Base-by-base conservation (phyloP, 2,113 vertebrate species). In the Tonatia bakeri region DNA sequence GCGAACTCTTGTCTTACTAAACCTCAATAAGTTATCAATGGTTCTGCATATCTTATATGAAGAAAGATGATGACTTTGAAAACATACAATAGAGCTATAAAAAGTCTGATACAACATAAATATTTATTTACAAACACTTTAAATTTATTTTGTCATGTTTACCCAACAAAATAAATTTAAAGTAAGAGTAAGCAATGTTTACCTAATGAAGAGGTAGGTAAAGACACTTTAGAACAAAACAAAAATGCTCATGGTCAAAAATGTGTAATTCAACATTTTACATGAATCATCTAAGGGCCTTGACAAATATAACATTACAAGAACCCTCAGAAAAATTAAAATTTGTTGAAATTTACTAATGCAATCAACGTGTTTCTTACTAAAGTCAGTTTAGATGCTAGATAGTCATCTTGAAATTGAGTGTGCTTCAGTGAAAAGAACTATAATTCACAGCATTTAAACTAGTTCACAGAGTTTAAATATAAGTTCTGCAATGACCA, bases 11-110 rank as follows among this genome's bases (percentile, higher is more conserved):
- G 11, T 92, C 65, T 96, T 96, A 95, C 93, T 94, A 96, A 97
- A 97, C 92, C 92, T 92, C 75, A 65, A 90, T 97, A 64, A 94
- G 98, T 97, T 97, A 97, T 89, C 95, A 97, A 97, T 94, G 13
- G 76, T 38, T 88, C 82, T 82, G 59, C 77, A 94, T 95, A 96
- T 90, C 95, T 95, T 92, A 94, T 97, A 85, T 92, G 85, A 96
- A 96, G 75, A 40, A 47, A 96, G 80, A 77, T 38, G 73, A 97
- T 73, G 94, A 67, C 75, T 95, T 97, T 90, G 93, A 94, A 96
- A 95, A 76, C 15, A 79, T 9, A 95, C 89, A 97, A 93, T 16
- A 69, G 50, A 96, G 22, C 54, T 96, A 16, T 97, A 96, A 96
- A 97, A 94, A 50, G 59, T 33, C n/a, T 70, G 64, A 40, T 33